These are phyloP conservation scores for Hypsibius dujardini DNA, from an alignment of 1,140 invertebrate species.

Conservation along the genomic window DNA sequence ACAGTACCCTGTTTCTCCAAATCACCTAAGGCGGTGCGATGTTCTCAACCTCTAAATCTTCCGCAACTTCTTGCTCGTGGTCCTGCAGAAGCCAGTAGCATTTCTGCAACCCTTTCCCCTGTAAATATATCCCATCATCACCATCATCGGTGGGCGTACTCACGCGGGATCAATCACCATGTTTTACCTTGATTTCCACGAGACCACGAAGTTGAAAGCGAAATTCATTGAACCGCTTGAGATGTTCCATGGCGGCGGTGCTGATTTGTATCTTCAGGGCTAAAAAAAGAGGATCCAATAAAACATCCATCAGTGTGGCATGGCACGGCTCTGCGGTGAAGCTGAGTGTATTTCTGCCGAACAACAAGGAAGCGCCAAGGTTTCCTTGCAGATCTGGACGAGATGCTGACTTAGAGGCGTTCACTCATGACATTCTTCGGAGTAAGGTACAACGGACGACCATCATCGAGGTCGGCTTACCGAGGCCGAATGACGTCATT, in stretches of 20 bases:
- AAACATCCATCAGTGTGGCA: too few relatives aligned
- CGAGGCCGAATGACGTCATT: slow-evolving; percentile 39
- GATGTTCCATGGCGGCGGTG: background rate
- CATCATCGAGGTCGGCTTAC: slow-evolving; percentile 27
- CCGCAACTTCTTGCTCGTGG: background rate
- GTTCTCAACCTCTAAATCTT: background rate
- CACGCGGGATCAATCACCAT: too few relatives aligned
- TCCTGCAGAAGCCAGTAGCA: background rate
- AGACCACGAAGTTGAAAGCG: background rate
- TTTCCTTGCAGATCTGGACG: too few relatives aligned
- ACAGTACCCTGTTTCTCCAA: too few relatives aligned
- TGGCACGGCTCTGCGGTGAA: too few relatives aligned
- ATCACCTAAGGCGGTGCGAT: too few relatives aligned
- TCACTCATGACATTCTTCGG: too few relatives aligned
- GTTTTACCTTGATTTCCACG: slow-evolving; percentile 15
- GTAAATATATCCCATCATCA: background rate
- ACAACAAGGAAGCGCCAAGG: too few relatives aligned
- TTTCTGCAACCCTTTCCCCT: background rate
- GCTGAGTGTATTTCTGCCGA: too few relatives aligned
- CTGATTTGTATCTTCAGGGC: slow-evolving; percentile 11
- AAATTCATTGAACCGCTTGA: background rate
- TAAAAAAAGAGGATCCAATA: background rate
- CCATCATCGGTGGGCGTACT: background rate
- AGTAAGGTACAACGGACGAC: too few relatives aligned
- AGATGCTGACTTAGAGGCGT: too few relatives aligned